phyloP scores from a whole-genome alignment of 2,888 invertebrate species.

The Cylloceria caligata region DNA sequence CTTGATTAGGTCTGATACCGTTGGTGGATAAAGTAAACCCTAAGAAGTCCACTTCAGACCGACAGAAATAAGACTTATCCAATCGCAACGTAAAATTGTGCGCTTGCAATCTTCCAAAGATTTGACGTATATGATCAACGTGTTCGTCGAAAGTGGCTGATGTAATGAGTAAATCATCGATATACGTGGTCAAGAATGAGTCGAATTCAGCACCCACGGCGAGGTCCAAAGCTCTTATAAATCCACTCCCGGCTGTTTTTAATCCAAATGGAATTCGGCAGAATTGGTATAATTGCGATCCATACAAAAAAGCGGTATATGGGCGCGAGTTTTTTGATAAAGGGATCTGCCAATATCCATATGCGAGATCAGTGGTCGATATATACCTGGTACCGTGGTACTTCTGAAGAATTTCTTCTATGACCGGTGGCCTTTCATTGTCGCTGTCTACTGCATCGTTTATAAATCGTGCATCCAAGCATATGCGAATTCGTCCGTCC shows the following conservation, averaged over 20 bases:
- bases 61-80: conserved; percentile 72
- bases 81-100: conserved; percentile 62
- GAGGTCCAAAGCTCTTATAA: conserved; percentile 63
- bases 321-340: conserved; percentile 51
- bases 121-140: background rate
- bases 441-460: too few species aligned
- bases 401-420: too few species aligned
- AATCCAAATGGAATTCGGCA: conserved; percentile 74
- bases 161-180: conserved; percentile 56
- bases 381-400: background rate
- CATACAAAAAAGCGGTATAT: conserved; percentile 37
- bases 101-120: background rate
- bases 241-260: conserved; percentile 61
- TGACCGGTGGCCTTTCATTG: too few species aligned
- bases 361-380: conserved; percentile 66
- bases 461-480: too few species aligned
- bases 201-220: conserved; percentile 70
- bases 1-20: conserved; percentile 61
- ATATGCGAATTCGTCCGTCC: too few species aligned
- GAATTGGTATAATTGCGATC: conserved; percentile 60
- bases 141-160: background rate
- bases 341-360: conserved; percentile 74
- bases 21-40: conserved; percentile 59
- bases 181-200: conserved; percentile 40
- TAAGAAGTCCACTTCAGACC: conserved; percentile 66